A percentile compares a stretch with the other conserved stretches of the same genome.
Conservation (phyloP, 1,140 invertebrate genomes). For the Drosophila rufa region DNA sequence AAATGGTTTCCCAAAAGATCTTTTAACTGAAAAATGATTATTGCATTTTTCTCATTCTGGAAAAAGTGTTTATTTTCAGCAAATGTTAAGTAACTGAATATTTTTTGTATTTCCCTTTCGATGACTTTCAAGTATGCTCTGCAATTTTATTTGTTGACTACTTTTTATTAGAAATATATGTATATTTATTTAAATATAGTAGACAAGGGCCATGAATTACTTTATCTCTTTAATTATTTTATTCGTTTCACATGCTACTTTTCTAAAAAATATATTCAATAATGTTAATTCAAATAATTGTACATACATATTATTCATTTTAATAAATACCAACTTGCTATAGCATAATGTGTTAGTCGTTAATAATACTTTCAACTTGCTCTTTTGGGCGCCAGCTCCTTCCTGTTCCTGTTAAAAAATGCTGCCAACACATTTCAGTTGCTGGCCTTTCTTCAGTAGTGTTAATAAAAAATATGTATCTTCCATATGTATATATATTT, state of each 20-base stretch:
- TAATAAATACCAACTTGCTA: slow-evolving; percentile 83
- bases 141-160: not conserved
- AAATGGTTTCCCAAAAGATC: slow-evolving; percentile 1
- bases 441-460: slow-evolving; percentile 55
- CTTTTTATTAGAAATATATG: slow-evolving; percentile 1
- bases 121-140: not conserved
- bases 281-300: slow-evolving; percentile 79
- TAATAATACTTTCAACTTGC: slow-evolving; percentile 79
- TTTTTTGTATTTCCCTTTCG: slow-evolving; percentile 6
- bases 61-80: slow-evolving; percentile 4
- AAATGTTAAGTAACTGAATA: slow-evolving; percentile 2
- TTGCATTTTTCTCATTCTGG: not conserved
- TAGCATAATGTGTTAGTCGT: slow-evolving; percentile 77
- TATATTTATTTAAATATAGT: slow-evolving; percentile 3
- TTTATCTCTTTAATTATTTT: slow-evolving; percentile 39
- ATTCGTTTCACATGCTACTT: slow-evolving; percentile 69
- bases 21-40: slow-evolving; percentile 4
- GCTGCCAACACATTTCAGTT: slow-evolving; percentile 37
- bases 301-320: slow-evolving; percentile 72
- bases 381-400: slow-evolving; percentile 43
- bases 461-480: slow-evolving; percentile 78
- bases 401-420: slow-evolving; percentile 45
- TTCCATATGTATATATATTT: slow-evolving; percentile 48
- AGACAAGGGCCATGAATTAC: slow-evolving; percentile 25
- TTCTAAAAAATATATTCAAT: slow-evolving; percentile 82